These are phyloP conservation scores for Laodelphax striatellus DNA, from an alignment of 1,140 invertebrate species.

Conservation along the genomic window DNA sequence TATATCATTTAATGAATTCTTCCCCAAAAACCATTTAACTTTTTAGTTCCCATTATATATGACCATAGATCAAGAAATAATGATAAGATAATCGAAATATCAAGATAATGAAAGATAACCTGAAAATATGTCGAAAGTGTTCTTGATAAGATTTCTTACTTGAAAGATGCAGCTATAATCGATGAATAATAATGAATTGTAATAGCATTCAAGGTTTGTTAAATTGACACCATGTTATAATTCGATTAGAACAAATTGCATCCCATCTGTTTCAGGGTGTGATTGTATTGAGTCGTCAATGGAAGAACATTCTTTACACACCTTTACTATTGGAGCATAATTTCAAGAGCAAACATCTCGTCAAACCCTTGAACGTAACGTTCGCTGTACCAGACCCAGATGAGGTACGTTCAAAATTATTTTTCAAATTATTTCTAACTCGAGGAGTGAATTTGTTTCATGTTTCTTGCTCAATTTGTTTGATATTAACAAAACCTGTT, in stretches of 20 bases:
- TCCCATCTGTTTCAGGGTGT: slow-evolving; percentile 50
- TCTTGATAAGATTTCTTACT: no score
- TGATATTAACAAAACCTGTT: not conserved
- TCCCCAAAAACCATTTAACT: no score
- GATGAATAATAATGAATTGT: not conserved
- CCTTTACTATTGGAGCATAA: slow-evolving; percentile 82
- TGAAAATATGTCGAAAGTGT: no score
- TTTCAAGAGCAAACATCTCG: slow-evolving; percentile 63
- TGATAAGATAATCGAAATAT: no score
- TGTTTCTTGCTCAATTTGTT: not conserved
- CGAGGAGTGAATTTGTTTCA: not conserved
- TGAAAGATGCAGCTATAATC: no score
- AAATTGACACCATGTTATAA: not conserved
- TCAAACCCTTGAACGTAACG: slow-evolving; percentile 75
- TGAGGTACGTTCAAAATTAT: slow-evolving; percentile 42
- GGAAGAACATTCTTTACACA: slow-evolving; percentile 94
- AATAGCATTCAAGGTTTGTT: not conserved
- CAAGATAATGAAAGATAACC: no score
- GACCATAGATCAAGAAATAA: no score
- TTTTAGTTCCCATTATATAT: no score
- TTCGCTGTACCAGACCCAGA: slow-evolving; percentile 74
- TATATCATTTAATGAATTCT: no score
- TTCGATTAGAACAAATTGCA: no score
- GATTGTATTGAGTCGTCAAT: slow-evolving; percentile 83
- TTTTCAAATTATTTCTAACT: not conserved